Evolutionary conservation across 2,888 invertebrate species (phyloP).

Genomic region (Petrophora chlorosata): DNA sequence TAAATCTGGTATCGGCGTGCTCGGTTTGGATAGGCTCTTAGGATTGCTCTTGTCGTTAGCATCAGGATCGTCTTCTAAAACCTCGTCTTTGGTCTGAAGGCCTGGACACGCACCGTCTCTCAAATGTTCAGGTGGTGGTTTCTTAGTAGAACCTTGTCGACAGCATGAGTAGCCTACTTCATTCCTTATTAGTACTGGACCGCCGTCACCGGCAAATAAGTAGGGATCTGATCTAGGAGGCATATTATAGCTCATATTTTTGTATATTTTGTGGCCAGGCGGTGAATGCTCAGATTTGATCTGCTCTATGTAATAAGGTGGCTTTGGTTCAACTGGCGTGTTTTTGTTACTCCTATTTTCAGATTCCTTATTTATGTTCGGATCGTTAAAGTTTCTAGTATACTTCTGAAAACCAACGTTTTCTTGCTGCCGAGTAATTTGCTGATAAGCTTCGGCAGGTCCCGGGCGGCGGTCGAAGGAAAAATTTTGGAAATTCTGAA

Average conservation of each 20-base stretch:
- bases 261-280: slow-evolving; percentile 80
- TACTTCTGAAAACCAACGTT: slow-evolving; percentile 75
- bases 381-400: slow-evolving; percentile 57
- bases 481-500: slow-evolving; percentile 66
- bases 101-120: slow-evolving; percentile 89
- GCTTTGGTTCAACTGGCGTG: slow-evolving; percentile 57
- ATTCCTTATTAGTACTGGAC: slow-evolving; percentile 85
- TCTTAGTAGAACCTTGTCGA: slow-evolving; percentile 88
- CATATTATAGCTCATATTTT: slow-evolving; percentile 69
- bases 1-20: slow-evolving; percentile 75
- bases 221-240: slow-evolving; percentile 78
- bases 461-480: slow-evolving; percentile 63
- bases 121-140: slow-evolving; percentile 88
- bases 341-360: slow-evolving; percentile 48
- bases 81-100: slow-evolving; percentile 88
- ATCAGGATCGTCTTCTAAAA: slow-evolving; percentile 84
- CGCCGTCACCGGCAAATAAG: slow-evolving; percentile 87
- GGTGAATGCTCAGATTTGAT: slow-evolving; percentile 82
- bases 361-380: slow-evolving; percentile 53
- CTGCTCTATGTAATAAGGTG: slow-evolving; percentile 79
- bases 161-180: slow-evolving; percentile 89
- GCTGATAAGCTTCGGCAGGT: slow-evolving; percentile 53
- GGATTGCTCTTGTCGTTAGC: slow-evolving; percentile 71
- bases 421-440: slow-evolving; percentile 62
- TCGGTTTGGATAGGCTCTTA: slow-evolving; percentile 71